These are phyloP conservation scores for Pocota personata DNA, from an alignment of 2,888 invertebrate genomes.

Conservation along the genomic window DNA sequence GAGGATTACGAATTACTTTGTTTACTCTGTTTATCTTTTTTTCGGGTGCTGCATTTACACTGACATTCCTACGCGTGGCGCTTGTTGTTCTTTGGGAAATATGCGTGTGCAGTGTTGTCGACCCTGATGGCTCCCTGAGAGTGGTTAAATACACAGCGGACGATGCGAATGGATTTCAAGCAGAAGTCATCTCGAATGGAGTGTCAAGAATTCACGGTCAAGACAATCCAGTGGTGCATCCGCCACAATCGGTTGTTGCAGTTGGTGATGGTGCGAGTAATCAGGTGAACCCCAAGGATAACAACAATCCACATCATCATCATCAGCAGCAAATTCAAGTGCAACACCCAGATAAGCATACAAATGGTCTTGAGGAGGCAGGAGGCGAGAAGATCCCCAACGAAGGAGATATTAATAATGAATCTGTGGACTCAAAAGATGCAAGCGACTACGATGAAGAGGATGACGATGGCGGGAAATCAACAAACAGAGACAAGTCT, in stretches of 20 bases:
- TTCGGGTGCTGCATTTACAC: conserved; percentile 1
- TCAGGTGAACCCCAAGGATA: conserved; percentile 56
- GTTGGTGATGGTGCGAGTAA: conserved; percentile 35
- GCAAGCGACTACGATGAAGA: conserved; percentile 58
- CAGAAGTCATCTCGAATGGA: conserved; percentile 81
- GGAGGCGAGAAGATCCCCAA: conserved; percentile 20
- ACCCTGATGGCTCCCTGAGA: conserved; percentile 89
- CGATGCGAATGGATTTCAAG: conserved; percentile 89
- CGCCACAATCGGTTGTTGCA: conserved; percentile 25
- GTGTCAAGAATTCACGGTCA: conserved; percentile 79
- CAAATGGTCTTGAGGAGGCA: conserved; percentile 74
- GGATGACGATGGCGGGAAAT: conserved; percentile 34
- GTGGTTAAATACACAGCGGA: conserved; percentile 90
- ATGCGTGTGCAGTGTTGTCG: conserved; percentile 84
- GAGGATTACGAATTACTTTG: conserved; percentile 26
- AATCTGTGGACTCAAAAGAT: conserved; percentile 52
- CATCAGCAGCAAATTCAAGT: conserved; percentile 68
- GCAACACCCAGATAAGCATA: conserved; percentile 70
- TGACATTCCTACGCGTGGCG: conserved; percentile 7
- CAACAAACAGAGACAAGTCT: conserved; percentile 35
- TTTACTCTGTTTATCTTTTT: conserved; percentile 23
- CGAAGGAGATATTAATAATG: conserved; percentile 39
- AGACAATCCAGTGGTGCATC: conserved; percentile 69
- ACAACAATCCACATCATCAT: conserved; percentile 29
- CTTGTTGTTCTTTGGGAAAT: conserved; percentile 37